Evolutionary conservation across 2,797 vertebrate genomes (phyloP).

Genomic region (Crypturellus tataupa): DNA sequence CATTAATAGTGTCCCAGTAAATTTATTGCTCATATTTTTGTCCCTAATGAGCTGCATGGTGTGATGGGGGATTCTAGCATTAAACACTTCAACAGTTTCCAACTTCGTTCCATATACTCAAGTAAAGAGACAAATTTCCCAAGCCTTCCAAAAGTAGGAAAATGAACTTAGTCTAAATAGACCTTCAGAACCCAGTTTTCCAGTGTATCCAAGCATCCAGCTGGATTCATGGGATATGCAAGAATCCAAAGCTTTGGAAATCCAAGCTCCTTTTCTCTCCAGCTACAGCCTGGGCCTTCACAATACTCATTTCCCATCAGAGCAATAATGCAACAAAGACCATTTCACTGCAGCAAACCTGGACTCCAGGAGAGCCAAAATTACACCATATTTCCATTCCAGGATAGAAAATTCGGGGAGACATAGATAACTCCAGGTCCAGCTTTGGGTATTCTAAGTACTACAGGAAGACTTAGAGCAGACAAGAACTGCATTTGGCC

Average conservation of each 20-base stretch:
- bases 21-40: background rate
- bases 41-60: background rate
- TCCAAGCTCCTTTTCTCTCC: background rate
- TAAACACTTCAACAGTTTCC: background rate
- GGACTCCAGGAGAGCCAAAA: background rate
- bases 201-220: background rate
- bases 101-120: background rate
- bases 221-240: background rate
- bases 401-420: background rate
- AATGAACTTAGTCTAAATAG: too few species aligned
- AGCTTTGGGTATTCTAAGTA: fast-evolving
- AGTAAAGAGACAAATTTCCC: too few species aligned
- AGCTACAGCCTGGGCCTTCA: background rate
- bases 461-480: background rate
- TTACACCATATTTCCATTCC: background rate
- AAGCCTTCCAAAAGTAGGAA: background rate
- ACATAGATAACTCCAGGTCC: background rate
- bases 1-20: background rate
- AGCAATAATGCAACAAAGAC: background rate
- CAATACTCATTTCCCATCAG: background rate
- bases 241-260: background rate
- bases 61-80: background rate
- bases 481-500: conserved; percentile 23
- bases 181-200: background rate
- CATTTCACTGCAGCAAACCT: background rate